Base-by-base conservation (phyloP, 2,113 vertebrate genomes). In the Theropithecus gelada region DNA sequence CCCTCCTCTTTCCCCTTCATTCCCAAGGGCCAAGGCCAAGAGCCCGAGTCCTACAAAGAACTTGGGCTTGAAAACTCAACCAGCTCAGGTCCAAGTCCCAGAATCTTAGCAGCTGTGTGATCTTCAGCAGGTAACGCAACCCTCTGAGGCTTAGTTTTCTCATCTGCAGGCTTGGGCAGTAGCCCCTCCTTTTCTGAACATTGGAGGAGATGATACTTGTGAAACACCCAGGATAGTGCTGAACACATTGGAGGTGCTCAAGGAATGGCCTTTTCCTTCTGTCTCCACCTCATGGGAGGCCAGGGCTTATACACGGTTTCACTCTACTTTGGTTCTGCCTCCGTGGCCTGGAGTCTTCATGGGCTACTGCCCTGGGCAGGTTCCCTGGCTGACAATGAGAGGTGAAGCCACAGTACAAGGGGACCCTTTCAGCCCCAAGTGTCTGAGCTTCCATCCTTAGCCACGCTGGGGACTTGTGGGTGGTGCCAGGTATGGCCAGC, bases 231-330 rank as follows among this genome's bases (percentile, higher is more conserved):
- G 8, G 55, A 9, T 0, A 0, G 52, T 64, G 52, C 45, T 3
- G 22, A 59, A 10, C 1, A 1, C 59, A 30, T 0, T 8, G 52
- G 25, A 32, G 76, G 61, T 35, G 8, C 55, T 70, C 32, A 2
- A n/a, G n/a, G 27, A 14, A 11, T 0, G 0, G 18, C n/a, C 80
- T 57, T 32, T 2, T 2, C 25, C n/a, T 48, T 27, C 57, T 2
- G 0, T n/a, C 9, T 48, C 12, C 48, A 3, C 23, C 0, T 0
- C 2, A 4, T 4, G 13, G n/a, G 8, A 3, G 27, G 23, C 23
- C 57, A 1, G 5, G 4, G 4, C 4, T 7, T 16, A 8, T 8
- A 6, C 8, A 9, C 25, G 0, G 43, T 1, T 9, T 11, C 3
- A 2, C 23, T 43, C 30, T 6, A 4, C n/a, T 10, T 17, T n/a